phyloP scores from a whole-genome alignment of 2,888 invertebrate species.

The Siphonodentalium dalli region DNA sequence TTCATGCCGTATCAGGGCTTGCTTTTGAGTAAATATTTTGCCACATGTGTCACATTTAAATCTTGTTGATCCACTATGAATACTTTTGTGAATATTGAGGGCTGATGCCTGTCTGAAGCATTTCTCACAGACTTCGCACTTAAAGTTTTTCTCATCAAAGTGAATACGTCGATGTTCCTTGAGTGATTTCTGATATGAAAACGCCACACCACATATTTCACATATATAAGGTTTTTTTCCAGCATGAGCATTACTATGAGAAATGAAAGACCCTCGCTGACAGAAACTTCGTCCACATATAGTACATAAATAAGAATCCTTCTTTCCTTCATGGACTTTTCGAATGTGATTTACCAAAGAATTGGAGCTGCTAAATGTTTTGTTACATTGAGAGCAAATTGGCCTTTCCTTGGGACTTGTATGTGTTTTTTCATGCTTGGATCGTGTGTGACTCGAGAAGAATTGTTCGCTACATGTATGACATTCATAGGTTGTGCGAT shows the following conservation, averaged over 20 bases:
- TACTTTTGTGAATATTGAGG: conserved; percentile 62
- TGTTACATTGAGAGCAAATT: no score
- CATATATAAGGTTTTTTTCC: conserved; percentile 51
- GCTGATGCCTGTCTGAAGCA: conserved; percentile 63
- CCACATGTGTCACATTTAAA: conserved; percentile 63
- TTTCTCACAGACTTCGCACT: conserved; percentile 60
- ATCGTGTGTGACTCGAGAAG: no score
- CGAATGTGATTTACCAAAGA: conserved; percentile 45
- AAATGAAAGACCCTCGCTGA: conserved; percentile 44
- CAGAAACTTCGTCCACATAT: conserved; percentile 52
- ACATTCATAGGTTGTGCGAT: no score
- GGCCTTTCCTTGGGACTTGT: no score
- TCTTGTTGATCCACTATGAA: conserved; percentile 63
- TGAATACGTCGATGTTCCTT: conserved; percentile 60
- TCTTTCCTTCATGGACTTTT: conserved; percentile 48
- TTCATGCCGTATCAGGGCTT: conserved; percentile 64
- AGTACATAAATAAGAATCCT: conserved; percentile 44
- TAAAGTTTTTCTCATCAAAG: conserved; percentile 56
- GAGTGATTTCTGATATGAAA: conserved; percentile 50
- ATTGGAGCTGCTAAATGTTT: conserved; percentile 49
- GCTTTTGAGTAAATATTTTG: conserved; percentile 65
- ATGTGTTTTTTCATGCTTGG: no score
- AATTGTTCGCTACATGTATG: no score
- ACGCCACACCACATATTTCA: conserved; percentile 48
- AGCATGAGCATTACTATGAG: conserved; percentile 51